phyloP scores from a whole-genome alignment of 2,113 vertebrate genomes.

The Pleuronectes platessa region DNA sequence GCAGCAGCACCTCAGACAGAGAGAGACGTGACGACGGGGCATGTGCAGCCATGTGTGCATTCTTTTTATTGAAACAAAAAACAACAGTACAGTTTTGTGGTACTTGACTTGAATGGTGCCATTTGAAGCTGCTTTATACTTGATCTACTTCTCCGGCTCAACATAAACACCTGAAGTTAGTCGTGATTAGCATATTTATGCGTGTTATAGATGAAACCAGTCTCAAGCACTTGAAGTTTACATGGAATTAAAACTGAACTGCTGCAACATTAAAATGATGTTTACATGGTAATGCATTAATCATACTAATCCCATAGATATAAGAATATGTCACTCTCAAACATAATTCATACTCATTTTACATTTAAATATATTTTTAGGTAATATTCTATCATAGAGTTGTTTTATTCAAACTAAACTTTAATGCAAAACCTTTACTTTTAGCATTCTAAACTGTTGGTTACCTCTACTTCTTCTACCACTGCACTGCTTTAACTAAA shows the following conservation, averaged over 20 bases:
- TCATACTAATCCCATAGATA: too few relatives aligned
- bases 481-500: neutral
- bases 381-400: too few relatives aligned
- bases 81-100: neutral
- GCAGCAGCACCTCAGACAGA: conserved; percentile 19
- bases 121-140: neutral
- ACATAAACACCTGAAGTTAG: neutral
- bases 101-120: neutral
- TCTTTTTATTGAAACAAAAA: too few relatives aligned
- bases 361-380: too few relatives aligned
- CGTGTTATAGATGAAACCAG: too few relatives aligned
- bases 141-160: neutral
- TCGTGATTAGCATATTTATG: neutral
- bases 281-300: too few relatives aligned
- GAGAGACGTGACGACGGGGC: neutral
- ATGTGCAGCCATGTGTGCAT: neutral
- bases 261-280: neutral
- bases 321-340: too few relatives aligned
- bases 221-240: too few relatives aligned
- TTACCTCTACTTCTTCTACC: neutral
- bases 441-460: too few relatives aligned
- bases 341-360: too few relatives aligned
- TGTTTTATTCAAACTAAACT: too few relatives aligned
- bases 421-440: too few relatives aligned
- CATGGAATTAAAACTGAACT: neutral